These are phyloP conservation scores for Lasioglossum morio DNA, from an alignment of 2,888 invertebrate genomes.

Conservation along the genomic window DNA sequence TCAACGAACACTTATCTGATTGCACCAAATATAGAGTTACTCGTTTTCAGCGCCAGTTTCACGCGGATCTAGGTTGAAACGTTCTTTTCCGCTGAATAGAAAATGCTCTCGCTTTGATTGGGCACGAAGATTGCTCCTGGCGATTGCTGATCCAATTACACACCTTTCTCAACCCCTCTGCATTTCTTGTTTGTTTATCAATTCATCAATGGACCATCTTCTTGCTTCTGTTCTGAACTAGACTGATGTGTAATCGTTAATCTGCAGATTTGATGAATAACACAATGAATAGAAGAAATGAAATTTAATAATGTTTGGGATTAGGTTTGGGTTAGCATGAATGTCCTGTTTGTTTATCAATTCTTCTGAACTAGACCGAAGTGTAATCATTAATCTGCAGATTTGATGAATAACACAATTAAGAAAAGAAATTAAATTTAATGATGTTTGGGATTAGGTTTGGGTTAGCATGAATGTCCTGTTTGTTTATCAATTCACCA, in stretches of 20 bases:
- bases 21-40: conserved; percentile 76
- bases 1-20: conserved; percentile 71
- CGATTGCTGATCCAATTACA: background rate
- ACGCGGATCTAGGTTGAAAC: background rate
- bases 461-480: background rate
- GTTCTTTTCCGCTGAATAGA: background rate
- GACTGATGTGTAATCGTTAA: background rate
- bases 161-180: background rate
- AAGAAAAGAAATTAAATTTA: no score
- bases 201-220: background rate
- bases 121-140: background rate
- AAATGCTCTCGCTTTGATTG: background rate
- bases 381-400: background rate
- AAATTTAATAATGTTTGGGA: no score
- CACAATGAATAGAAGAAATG: no score
- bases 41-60: conserved; percentile 14
- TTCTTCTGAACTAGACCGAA: background rate
- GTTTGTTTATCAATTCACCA: background rate
- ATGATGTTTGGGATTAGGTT: no score
- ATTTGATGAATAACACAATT: background rate
- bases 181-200: background rate
- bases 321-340: no score
- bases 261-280: background rate
- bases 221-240: background rate
- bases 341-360: background rate